Conservation (phyloP, 2,888 invertebrate species). For the Lysandra coridon region DNA sequence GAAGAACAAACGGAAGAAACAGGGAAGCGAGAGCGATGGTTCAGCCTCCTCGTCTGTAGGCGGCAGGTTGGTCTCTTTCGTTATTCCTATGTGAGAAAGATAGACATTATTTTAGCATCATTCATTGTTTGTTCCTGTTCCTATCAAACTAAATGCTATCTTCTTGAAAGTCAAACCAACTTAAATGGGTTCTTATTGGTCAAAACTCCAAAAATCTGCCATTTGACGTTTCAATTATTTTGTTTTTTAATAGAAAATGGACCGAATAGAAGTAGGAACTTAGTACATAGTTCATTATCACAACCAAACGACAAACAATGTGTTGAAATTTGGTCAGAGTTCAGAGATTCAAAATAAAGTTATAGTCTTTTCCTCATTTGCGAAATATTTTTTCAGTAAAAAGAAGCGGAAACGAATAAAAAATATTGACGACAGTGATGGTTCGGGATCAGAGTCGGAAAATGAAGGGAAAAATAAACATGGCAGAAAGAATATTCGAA, state of each 20-base stretch:
- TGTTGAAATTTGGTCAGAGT: too few relatives aligned
- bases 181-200: too few relatives aligned
- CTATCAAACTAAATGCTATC: too few relatives aligned
- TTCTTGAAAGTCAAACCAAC: too few relatives aligned
- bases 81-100: neutral
- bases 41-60: constrained; percentile 58
- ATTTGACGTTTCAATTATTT: too few relatives aligned
- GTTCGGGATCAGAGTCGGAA: constrained; percentile 69
- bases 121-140: too few relatives aligned
- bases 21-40: constrained; percentile 59
- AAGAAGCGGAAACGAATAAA: constrained; percentile 75
- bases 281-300: too few relatives aligned
- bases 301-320: too few relatives aligned
- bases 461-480: constrained; percentile 72
- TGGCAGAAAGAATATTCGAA: constrained; percentile 76
- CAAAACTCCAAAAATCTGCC: too few relatives aligned
- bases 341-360: neutral
- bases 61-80: constrained; percentile 49
- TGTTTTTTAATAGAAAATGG: too few relatives aligned
- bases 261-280: too few relatives aligned
- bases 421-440: constrained; percentile 66
- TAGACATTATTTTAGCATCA: too few relatives aligned
- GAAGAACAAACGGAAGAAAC: constrained; percentile 63
- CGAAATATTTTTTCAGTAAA: constrained; percentile 53
- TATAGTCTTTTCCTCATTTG: neutral